Evolutionary conservation across 1,140 invertebrate genomes (phyloP).

Genomic region (Lordiphosa collinella): DNA sequence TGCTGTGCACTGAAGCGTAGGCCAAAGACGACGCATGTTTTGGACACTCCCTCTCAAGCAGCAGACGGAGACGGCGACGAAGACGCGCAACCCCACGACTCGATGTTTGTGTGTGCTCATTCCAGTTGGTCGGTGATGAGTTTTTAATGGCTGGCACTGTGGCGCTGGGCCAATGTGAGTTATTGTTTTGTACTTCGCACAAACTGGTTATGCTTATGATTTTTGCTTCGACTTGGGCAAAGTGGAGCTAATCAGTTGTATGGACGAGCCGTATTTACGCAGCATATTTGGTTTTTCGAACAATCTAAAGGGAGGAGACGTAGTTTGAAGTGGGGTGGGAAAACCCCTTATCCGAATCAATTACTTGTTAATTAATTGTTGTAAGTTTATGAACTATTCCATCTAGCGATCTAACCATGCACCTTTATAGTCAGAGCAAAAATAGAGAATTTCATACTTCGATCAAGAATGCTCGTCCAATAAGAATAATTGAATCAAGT

Average conservation of each 20-base stretch:
- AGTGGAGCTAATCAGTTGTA: slow-evolving; percentile 48
- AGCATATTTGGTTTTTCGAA: too few relatives aligned
- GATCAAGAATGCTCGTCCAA: too few relatives aligned
- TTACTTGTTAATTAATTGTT: too few relatives aligned
- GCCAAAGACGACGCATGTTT: slow-evolving; percentile 35
- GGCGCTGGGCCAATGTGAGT: slow-evolving; percentile 59
- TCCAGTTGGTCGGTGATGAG: slow-evolving; percentile 73
- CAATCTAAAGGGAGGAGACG: too few relatives aligned
- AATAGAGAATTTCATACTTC: too few relatives aligned
- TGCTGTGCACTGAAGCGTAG: slow-evolving; percentile 51
- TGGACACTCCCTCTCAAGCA: slow-evolving; percentile 60
- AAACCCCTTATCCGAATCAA: too few relatives aligned
- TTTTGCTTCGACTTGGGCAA: slow-evolving; percentile 34
- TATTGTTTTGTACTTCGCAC: slow-evolving; percentile 44
- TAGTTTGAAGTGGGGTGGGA: too few relatives aligned
- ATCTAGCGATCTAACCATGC: too few relatives aligned
- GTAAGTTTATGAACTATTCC: too few relatives aligned
- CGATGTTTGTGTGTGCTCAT: slow-evolving; percentile 45
- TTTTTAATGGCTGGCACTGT: slow-evolving; percentile 67
- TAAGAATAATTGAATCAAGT: too few relatives aligned
- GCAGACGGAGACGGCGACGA: slow-evolving; percentile 1
- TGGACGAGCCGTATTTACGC: neutral
- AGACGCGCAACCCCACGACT: slow-evolving; percentile 28
- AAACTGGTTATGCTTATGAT: slow-evolving; percentile 30
- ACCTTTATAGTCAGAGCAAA: too few relatives aligned